Conservation (phyloP, 2,888 invertebrate species). For the Agrotis segetum region DNA sequence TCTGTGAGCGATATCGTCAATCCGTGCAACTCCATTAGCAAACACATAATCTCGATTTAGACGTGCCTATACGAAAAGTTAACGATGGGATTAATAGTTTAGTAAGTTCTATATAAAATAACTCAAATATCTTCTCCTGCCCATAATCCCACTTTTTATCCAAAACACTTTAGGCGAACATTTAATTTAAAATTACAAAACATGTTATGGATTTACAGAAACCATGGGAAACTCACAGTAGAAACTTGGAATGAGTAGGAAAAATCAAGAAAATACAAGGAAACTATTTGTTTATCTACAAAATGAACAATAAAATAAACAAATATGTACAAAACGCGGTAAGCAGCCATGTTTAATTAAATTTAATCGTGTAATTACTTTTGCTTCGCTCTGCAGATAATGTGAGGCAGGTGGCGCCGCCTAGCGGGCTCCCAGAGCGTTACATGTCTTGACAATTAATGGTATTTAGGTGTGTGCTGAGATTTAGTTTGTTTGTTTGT, state of each 20-base stretch:
- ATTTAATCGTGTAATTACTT: slow-evolving; percentile 28
- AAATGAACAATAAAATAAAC: background rate
- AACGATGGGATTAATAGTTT: too few species aligned
- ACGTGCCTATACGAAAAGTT: too few species aligned
- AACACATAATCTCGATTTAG: too few species aligned
- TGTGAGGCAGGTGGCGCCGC: slow-evolving; percentile 33
- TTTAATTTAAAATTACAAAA: too few species aligned
- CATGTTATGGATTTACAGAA: too few species aligned
- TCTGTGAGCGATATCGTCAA: too few species aligned
- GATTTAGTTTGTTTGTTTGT: slow-evolving; percentile 1
- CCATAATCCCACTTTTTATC: too few species aligned
- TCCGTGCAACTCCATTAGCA: too few species aligned
- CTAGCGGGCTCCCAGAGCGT: slow-evolving; percentile 1
- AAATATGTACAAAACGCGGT: slow-evolving; percentile 15
- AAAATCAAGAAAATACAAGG: background rate
- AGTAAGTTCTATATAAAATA: too few species aligned
- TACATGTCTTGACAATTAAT: slow-evolving; percentile 24
- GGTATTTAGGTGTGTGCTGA: background rate
- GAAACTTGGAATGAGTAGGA: background rate
- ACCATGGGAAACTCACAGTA: too few species aligned
- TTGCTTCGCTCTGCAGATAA: background rate
- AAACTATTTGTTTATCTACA: background rate
- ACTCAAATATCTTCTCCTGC: too few species aligned
- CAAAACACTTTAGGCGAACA: too few species aligned
- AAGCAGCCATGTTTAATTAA: slow-evolving; percentile 44